A percentile compares a stretch with the other conserved stretches of the same genome.
Conservation (phyloP, 2,888 invertebrate genomes). For the Drosophila borealis region DNA sequence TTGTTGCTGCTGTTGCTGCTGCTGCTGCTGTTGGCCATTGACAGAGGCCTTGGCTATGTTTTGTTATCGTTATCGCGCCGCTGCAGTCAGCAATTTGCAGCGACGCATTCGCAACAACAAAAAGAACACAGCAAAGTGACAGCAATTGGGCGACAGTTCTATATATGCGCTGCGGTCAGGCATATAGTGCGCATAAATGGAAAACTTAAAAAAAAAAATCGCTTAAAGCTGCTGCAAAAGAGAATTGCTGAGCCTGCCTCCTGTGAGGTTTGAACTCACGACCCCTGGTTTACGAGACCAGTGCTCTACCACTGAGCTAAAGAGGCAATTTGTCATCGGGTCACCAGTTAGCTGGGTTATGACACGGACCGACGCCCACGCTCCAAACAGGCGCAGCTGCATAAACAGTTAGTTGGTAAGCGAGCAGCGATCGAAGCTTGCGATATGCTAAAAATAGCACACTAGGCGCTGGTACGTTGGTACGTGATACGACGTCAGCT, state of each 20-base stretch:
- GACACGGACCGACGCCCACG: constrained; percentile 16
- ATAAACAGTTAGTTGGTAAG: no score
- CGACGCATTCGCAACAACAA: constrained; percentile 19
- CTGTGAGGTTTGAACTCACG: constrained; percentile 96
- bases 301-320: constrained; percentile 96
- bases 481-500: not conserved
- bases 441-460: constrained; percentile 29
- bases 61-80: constrained; percentile 54
- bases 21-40: constrained; percentile 30
- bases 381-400: not conserved
- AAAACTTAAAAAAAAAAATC: not conserved
- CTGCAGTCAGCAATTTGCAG: constrained; percentile 59
- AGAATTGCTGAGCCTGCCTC: constrained; percentile 86
- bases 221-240: not conserved
- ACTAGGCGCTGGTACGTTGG: not conserved
- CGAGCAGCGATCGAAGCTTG: constrained; percentile 26
- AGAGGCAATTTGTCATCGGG: constrained; percentile 86
- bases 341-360: constrained; percentile 4
- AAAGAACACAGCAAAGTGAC: constrained; percentile 27
- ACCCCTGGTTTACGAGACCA: constrained; percentile 96
- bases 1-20: constrained; percentile 20
- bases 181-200: not conserved
- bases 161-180: constrained; percentile 19
- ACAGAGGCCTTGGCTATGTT: constrained; percentile 43
- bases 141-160: constrained; percentile 40